A percentile compares a stretch with the other conserved stretches of the same genome.
Evolutionary conservation across 2,797 vertebrate species (phyloP).

Genomic region (Enoplosus armatus): DNA sequence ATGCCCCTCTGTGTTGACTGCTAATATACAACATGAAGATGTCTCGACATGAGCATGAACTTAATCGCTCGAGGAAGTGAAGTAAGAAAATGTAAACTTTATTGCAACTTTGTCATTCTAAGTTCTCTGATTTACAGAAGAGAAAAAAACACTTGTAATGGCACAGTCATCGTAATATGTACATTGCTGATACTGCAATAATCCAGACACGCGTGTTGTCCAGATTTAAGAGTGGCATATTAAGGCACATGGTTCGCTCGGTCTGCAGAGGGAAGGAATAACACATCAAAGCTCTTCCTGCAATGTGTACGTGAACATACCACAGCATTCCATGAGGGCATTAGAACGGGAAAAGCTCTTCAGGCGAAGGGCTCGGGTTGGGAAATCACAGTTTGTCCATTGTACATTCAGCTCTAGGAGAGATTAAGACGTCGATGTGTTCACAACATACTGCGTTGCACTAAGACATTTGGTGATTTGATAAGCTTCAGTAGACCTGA

Average conservation of each 20-base stretch:
- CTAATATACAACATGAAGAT: background rate
- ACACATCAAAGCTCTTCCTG: constrained; percentile 68
- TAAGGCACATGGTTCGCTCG: constrained; percentile 65
- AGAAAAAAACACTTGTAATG: constrained; percentile 79
- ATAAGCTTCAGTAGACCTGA: constrained; percentile 82
- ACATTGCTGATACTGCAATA: constrained; percentile 81
- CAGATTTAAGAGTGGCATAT: constrained; percentile 73
- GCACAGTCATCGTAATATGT: constrained; percentile 83
- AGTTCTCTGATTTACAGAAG: constrained; percentile 83
- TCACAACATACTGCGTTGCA: constrained; percentile 69
- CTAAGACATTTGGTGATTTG: constrained; percentile 86
- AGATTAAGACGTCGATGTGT: constrained; percentile 85
- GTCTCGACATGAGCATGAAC: constrained; percentile 12
- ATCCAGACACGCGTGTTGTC: constrained; percentile 66
- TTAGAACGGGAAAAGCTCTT: constrained; percentile 61
- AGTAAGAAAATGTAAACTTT: constrained; percentile 90
- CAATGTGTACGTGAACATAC: constrained; percentile 56
- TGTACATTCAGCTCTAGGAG: constrained; percentile 76
- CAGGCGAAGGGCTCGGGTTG: constrained; percentile 50
- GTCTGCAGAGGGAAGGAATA: constrained; percentile 70
- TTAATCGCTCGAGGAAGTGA: constrained; percentile 42
- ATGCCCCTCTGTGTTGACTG: background rate
- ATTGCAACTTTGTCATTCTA: constrained; percentile 84
- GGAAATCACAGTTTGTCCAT: constrained; percentile 82
- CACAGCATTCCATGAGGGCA: constrained; percentile 71